Base-by-base conservation (phyloP, 2,113 vertebrate genomes). In the Mobula hypostoma region DNA sequence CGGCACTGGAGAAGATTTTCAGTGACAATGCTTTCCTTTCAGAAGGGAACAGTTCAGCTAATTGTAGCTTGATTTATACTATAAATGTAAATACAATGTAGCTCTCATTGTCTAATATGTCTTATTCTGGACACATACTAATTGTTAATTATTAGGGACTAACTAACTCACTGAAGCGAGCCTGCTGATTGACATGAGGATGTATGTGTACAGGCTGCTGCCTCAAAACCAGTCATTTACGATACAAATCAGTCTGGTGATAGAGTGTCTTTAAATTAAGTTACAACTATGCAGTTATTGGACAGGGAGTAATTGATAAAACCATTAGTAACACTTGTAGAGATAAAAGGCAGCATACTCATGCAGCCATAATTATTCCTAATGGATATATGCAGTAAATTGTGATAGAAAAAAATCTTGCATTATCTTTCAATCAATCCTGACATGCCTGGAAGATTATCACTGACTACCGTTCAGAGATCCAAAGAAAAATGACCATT, bases 241-340 rank as follows among this genome's bases (percentile, higher is more conserved):
- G 97, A 97, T 97, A 97, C 97, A 97, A 97, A 98, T 98, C 97
- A 98, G 97, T 95, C 96, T 95, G 95, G 97, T 98, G 97, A 97
- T 98, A 97, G 97, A 98, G 97, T 97, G 97, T 97, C 97, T 97
- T 98, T 98, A 98, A 98, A 98, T 98, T 98, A 98, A 98, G 98
- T 98, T 98, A 98, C 97, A 97, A 98, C 97, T 97, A 98, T 98
- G 98, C 97, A 97, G 98, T 98, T 98, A 97, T 97, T 97, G 97
- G 97, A 98, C 97, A 97, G 97, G 97, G 97, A 97, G 97, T 97
- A 97, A 98, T 98, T 99, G 98, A 98, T 99, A 98, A 98, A 99
- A 97, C 98, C 98, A 99, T 99, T 99, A 99, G 98, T 98, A 98
- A 98, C 98, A 98, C 98, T 98, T 98, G 98, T 98, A 98, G 97